Percentiles rank a stretch among this genome's conserved stretches.
Conservation (phyloP, 2,113 vertebrate species). For the Zeus faber region DNA sequence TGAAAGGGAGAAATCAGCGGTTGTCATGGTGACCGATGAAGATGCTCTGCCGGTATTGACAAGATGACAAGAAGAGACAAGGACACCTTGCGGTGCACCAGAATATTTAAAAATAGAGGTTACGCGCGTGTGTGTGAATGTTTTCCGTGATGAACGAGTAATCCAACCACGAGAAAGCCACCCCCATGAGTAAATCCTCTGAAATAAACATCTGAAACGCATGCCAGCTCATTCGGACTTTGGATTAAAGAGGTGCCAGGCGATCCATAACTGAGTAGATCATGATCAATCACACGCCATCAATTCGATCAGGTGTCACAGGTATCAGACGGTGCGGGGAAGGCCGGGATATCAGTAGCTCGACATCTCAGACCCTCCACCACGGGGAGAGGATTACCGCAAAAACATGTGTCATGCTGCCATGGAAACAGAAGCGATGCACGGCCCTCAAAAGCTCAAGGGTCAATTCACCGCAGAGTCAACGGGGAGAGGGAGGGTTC, state of each 20-base stretch:
- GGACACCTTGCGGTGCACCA: conserved; percentile 44
- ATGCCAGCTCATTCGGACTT: conserved; percentile 7
- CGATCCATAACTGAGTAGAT: conserved; percentile 10
- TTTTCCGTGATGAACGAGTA: background rate
- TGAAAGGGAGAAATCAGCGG: conserved; percentile 37
- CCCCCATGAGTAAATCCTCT: background rate
- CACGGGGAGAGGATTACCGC: conserved; percentile 50
- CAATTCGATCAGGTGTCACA: conserved; percentile 21
- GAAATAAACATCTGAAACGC: background rate
- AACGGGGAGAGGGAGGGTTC: conserved; percentile 28
- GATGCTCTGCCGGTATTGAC: conserved; percentile 60
- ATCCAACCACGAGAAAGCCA: no score
- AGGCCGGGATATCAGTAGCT: conserved; percentile 39
- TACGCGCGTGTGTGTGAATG: background rate
- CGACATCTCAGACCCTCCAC: conserved; percentile 42
- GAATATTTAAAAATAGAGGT: conserved; percentile 34
- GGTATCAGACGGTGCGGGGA: conserved; percentile 13
- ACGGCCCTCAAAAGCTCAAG: conserved; percentile 39
- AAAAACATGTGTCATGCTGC: conserved; percentile 67
- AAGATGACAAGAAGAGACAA: conserved; percentile 55
- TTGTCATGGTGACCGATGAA: conserved; percentile 66
- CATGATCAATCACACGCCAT: no score
- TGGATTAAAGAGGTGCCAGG: conserved; percentile 11
- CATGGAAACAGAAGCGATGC: conserved; percentile 63
- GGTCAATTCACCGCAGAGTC: conserved; percentile 34